Percentiles rank a stretch among this genome's conserved stretches.
Conservation (phyloP, 30 jellyfish, hydroid and myxozoan genomes). For the Turritopsis rubra region DNA sequence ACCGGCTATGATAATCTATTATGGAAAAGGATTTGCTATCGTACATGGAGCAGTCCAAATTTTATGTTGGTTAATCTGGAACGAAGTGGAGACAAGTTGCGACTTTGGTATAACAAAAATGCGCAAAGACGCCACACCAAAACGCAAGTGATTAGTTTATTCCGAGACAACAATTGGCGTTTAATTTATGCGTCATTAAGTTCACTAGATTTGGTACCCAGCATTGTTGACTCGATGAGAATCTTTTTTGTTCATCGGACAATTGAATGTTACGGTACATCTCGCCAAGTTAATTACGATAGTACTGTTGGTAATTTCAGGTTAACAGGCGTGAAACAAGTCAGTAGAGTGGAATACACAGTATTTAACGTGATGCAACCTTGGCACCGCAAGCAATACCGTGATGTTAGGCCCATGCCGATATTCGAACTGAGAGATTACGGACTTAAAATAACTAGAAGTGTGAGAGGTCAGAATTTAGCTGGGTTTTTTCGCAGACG, state of each 20-base stretch:
- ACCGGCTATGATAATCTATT: slow-evolving; percentile 20
- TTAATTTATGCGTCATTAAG: slow-evolving; percentile 6
- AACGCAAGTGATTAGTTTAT: slow-evolving; percentile 3
- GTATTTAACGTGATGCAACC: slow-evolving; percentile 26
- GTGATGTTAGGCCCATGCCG: slow-evolving; percentile 1
- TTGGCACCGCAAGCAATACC: slow-evolving; percentile 22
- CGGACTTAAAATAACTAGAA: slow-evolving; percentile 31
- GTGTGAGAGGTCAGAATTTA: slow-evolving; percentile 7
- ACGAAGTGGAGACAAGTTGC: background rate
- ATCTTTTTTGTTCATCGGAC: slow-evolving; percentile 17
- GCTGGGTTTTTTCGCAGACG: slow-evolving; percentile 34
- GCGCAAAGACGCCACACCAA: background rate
- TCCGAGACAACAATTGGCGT: slow-evolving; percentile 28
- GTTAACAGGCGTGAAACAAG: slow-evolving; percentile 21
- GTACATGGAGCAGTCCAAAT: slow-evolving; percentile 22
- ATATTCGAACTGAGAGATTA: slow-evolving; percentile 9
- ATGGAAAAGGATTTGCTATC: slow-evolving; percentile 24
- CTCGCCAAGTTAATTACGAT: slow-evolving; percentile 15
- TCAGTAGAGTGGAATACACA: slow-evolving; percentile 26
- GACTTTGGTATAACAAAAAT: slow-evolving; percentile 27
- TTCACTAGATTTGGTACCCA: slow-evolving; percentile 17
- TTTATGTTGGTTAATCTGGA: slow-evolving; percentile 6
- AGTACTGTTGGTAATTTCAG: slow-evolving; percentile 22
- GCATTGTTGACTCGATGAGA: slow-evolving; percentile 11
- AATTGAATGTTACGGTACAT: slow-evolving; percentile 29